Base-by-base conservation (phyloP, 2,797 vertebrate species). In the Macrochelys suwanniensis region DNA sequence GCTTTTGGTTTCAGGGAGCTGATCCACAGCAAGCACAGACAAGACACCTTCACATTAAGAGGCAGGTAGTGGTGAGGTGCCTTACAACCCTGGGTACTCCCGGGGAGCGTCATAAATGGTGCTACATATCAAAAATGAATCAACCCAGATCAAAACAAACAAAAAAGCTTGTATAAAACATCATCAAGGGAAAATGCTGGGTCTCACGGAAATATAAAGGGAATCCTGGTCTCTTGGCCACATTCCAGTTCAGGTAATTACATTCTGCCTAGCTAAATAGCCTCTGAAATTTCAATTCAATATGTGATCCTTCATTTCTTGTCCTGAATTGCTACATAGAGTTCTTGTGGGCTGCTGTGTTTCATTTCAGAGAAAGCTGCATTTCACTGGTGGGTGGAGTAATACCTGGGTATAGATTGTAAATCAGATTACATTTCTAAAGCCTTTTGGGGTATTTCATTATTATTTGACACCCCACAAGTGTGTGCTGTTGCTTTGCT, bases 241-340 rank as follows among this genome's bases (percentile, higher is more conserved):
- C 13, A 2, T 59, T 25, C 50, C 51, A 50, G 2, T 54, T 33
- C 53, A 11, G 16, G 5, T 87, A 76, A 71, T 59, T 87, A 51
- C 50, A 11, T 13, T 5, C 5, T 82, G 23, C n/a, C 42, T 59
- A 19, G 10, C 42, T 51, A 11, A 74, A 74, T 3, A 76, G 5
- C 25, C 51, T 56, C 33, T 42, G 50, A 61, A 84, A 92, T 31
- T 56, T 51, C 2, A 11, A 7, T 59, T 88, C 31, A 42, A 31
- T 42, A 16, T 11, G 6, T 2, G 21, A 23, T 16, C 50, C 13
- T 61, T 88, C 47, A 15, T 7, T 82, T 92, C 33, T 26, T 33
- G 4, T 25, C 11, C 6, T 0, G 0, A 84, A 77, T 17, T n/a
- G 33, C 61, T n/a, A n/a, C 33, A 16, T 6, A 59, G 57, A 59